Evolutionary conservation across 2,888 invertebrate genomes (phyloP).

Genomic region (Scrobipalpa atriplicella): DNA sequence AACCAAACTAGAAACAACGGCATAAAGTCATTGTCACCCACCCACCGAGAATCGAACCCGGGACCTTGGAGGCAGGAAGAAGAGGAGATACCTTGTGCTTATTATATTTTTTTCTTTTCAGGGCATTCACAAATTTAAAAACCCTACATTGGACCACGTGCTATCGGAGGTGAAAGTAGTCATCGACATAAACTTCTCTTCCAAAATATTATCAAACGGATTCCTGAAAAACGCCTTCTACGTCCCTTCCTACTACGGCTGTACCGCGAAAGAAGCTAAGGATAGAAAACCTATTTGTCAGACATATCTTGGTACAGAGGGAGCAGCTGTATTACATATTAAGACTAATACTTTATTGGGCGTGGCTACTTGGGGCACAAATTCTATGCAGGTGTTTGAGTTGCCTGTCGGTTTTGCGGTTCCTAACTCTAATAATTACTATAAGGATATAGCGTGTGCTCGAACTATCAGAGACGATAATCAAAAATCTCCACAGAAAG

Average conservation of each 20-base stretch:
- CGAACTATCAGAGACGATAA: conserved; percentile 22
- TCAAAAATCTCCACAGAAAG: not conserved
- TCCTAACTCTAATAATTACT: conserved; percentile 30
- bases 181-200: conserved; percentile 50
- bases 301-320: conserved; percentile 29
- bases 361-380: conserved; percentile 32
- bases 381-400: not conserved
- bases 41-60: too few species aligned
- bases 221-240: conserved; percentile 40
- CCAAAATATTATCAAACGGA: conserved; percentile 43
- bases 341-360: conserved; percentile 28
- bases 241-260: conserved; percentile 29
- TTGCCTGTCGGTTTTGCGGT: conserved; percentile 32
- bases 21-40: too few species aligned
- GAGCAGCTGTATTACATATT: conserved; percentile 23
- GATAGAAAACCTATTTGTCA: not conserved
- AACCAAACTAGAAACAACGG: too few species aligned
- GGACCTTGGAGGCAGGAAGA: too few species aligned
- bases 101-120: not conserved
- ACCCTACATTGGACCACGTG: conserved; percentile 35
- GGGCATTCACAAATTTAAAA: conserved; percentile 36
- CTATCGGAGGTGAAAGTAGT: conserved; percentile 50
- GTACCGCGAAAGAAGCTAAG: not conserved
- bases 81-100: too few species aligned
- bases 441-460: conserved; percentile 30